Percentiles rank a stretch among this genome's conserved stretches.
Evolutionary conservation across 2,797 vertebrate species (phyloP).

Genomic region (Enteromius anoplus): DNA sequence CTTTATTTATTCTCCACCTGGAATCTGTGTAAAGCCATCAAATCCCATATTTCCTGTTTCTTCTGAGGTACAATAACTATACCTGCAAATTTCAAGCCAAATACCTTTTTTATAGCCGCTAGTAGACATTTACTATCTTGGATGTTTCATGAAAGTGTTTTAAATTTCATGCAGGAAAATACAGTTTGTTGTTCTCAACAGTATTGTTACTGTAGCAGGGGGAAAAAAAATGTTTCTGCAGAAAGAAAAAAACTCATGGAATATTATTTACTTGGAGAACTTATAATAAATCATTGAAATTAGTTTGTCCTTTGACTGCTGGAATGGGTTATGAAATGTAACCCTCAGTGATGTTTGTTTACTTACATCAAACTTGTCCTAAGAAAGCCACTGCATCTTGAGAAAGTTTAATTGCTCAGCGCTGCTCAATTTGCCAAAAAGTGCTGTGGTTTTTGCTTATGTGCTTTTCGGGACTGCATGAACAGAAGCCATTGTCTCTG

Average conservation of each 20-base stretch:
- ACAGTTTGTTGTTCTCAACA: background rate
- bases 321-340: conserved; percentile 21
- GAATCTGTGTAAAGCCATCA: conserved; percentile 42
- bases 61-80: background rate
- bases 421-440: conserved; percentile 32
- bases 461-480: conserved; percentile 55
- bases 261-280: conserved; percentile 1
- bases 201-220: background rate
- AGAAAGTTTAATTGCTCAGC: conserved; percentile 39
- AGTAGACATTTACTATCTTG: background rate
- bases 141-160: conserved; percentile 25
- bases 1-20: background rate
- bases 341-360: conserved; percentile 43
- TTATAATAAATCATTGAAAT: background rate
- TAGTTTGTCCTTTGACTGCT: conserved; percentile 11
- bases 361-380: conserved; percentile 32
- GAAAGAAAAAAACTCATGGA: background rate
- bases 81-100: background rate
- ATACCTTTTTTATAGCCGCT: background rate
- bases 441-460: conserved; percentile 66
- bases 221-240: background rate
- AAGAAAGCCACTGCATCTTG: conserved; percentile 35
- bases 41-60: conserved; percentile 14
- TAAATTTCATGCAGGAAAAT: conserved; percentile 38
- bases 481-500: conserved; percentile 72